These are phyloP conservation scores for Nerophis lumbriciformis DNA, from an alignment of 2,113 vertebrate species.

Conservation along the genomic window DNA sequence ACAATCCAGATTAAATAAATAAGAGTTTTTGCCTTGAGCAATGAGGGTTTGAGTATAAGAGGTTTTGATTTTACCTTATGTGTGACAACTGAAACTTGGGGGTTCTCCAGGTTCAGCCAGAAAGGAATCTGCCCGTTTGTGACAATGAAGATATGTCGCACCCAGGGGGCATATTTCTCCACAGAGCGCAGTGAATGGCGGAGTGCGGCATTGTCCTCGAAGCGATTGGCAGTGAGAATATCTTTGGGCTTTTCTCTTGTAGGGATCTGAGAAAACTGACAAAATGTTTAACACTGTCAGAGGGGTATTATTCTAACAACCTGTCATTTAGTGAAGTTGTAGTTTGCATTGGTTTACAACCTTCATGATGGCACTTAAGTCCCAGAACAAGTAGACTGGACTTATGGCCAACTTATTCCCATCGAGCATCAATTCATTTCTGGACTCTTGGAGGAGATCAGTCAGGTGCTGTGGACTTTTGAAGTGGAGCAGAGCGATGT, in stretches of 20 bases:
- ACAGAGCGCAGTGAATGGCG: conserved; percentile 90
- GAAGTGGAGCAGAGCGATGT: conserved; percentile 86
- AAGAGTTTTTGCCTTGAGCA: too few species aligned
- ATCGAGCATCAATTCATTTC: conserved; percentile 92
- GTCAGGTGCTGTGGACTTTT: conserved; percentile 84
- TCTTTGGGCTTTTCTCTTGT: neutral
- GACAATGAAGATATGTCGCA: conserved; percentile 90
- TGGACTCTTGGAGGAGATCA: conserved; percentile 77
- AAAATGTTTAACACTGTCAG: neutral
- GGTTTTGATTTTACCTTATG: conserved; percentile 76
- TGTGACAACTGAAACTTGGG: conserved; percentile 85
- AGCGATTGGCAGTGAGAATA: conserved; percentile 77
- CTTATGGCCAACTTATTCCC: conserved; percentile 85
- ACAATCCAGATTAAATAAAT: neutral
- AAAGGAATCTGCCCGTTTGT: conserved; percentile 99
- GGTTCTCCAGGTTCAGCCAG: conserved; percentile 96
- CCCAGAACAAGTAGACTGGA: conserved; percentile 88
- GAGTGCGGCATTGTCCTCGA: conserved; percentile 95
- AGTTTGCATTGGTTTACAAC: conserved; percentile 25
- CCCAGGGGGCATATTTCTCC: conserved; percentile 92
- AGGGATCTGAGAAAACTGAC: neutral
- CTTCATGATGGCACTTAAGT: conserved; percentile 89
- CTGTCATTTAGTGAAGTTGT: neutral
- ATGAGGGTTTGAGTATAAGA: neutral
- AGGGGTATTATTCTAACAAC: conserved; percentile 30